Evolutionary conservation across 2,113 vertebrate species (phyloP).

Genomic region (Brachypodius melanocephalos): DNA sequence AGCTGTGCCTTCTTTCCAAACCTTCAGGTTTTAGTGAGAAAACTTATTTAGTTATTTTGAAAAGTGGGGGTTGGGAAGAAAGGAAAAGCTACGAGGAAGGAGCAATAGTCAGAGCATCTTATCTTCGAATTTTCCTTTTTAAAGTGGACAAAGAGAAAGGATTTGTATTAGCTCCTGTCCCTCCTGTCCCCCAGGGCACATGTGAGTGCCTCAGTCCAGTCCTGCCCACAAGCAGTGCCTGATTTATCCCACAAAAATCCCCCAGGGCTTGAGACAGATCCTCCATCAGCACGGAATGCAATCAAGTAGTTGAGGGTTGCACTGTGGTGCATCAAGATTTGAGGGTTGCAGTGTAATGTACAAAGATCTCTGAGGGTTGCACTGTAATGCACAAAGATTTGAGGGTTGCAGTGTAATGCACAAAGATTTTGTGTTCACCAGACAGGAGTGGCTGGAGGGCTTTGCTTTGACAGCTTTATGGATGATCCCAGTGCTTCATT

Average conservation of each 20-base stretch:
- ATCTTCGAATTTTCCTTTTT: neutral
- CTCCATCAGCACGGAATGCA: neutral
- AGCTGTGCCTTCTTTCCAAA: neutral
- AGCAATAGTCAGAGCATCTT: neutral
- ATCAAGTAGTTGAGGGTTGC: neutral
- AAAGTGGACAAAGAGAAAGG: neutral
- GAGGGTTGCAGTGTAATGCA: too few relatives aligned
- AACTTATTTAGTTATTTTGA: neutral
- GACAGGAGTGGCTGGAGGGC: neutral
- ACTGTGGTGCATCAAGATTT: neutral
- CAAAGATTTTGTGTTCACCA: neutral
- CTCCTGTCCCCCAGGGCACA: neutral
- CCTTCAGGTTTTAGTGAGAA: neutral
- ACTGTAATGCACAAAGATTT: too few relatives aligned
- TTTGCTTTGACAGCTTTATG: neutral
- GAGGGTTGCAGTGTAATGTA: neutral
- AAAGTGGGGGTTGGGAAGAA: neutral
- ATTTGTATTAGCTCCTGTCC: neutral
- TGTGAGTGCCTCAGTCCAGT: neutral
- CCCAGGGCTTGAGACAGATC: neutral
- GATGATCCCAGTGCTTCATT: neutral
- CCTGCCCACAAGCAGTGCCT: too few relatives aligned
- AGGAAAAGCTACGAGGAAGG: neutral
- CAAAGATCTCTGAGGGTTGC: neutral
- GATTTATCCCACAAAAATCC: neutral